These are phyloP conservation scores for Amazona vittata DNA, from an alignment of 2,113 vertebrate species.

Conservation along the genomic window DNA sequence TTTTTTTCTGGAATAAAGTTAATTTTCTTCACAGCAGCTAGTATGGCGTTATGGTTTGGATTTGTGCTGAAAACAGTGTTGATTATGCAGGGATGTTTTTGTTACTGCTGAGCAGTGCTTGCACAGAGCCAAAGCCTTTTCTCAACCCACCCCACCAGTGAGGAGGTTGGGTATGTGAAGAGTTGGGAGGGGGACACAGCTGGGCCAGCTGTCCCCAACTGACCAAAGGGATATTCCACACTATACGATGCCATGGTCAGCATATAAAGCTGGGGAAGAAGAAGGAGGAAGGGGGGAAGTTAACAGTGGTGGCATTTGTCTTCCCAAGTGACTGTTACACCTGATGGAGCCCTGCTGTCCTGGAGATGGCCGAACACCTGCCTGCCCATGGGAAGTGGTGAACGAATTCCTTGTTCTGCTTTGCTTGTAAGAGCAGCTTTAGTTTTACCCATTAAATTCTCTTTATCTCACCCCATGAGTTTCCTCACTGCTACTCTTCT, in stretches of 20 bases:
- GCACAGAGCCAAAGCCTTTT: not conserved
- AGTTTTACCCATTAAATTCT: not conserved
- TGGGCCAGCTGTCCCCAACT: not conserved
- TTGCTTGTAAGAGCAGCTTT: not conserved
- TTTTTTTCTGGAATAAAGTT: not conserved
- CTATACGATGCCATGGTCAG: not conserved
- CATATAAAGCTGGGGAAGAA: not conserved
- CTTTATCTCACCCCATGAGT: not conserved
- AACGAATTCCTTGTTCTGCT: not conserved
- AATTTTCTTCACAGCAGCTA: not conserved
- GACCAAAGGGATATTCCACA: not conserved
- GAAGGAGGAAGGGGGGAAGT: not conserved
- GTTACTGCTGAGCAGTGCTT: not conserved
- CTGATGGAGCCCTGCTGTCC: not conserved
- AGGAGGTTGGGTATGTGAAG: not conserved
- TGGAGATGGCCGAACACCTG: not conserved
- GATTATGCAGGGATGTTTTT: not conserved
- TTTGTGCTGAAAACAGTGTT: not conserved
- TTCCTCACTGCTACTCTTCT: not conserved
- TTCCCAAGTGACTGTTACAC: not conserved
- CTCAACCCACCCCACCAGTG: not conserved
- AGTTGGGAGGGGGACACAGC: not conserved
- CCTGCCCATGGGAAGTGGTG: not conserved
- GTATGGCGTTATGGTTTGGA: not conserved
- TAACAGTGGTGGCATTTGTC: not conserved